Base-by-base conservation (phyloP, 2,797 vertebrate species). In the Xenopus petersii region DNA sequence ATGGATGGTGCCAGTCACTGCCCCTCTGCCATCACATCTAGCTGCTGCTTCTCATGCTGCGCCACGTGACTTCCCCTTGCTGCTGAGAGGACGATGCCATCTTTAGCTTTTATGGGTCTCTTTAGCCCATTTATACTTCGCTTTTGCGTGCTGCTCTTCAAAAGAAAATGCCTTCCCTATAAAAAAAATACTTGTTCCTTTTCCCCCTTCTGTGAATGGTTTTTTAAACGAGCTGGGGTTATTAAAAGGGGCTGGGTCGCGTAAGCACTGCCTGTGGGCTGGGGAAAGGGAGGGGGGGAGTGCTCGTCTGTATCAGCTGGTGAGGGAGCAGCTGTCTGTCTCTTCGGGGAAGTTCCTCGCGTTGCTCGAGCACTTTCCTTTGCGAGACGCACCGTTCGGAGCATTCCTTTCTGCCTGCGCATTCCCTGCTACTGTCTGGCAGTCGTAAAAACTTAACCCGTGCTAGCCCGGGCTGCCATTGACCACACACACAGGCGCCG, bases 321-420 rank as follows among this genome's bases (percentile, higher is more conserved):
- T 70, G 71, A 64, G 54, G 64, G 17, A 74, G 66, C 71, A 78
- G 76, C 71, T 78, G 48, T 49, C 48, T 78, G 48, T 49, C 48
- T 78, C 42, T 56, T 64, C 21, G 60, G 71, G 67, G 76, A 68
- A 79, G 76, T 74, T 74, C 71, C 65, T 73, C 9, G 62, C 17
- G 62, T 62, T 62, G 66, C 69, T 67, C 17, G 66, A 63, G 55
- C 30, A n/a, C 36, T 11, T 72, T 56, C 58, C 33, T 36, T 46
- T 26, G 51, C 70, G 61, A 71, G 56, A 47, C 71, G 62, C 71
- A 49, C 48, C 10, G 10, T 49, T 49, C 13, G 49, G 71, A 66
- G 67, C 76, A 79, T 79, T 79, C 76, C 76, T 74, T 79, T 74
- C 76, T 47, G 68, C 16, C 54, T 78, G 61, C 48, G 24, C 75